Base-by-base conservation (phyloP, 2,888 invertebrate species). In the Eretmocerus hayati region DNA sequence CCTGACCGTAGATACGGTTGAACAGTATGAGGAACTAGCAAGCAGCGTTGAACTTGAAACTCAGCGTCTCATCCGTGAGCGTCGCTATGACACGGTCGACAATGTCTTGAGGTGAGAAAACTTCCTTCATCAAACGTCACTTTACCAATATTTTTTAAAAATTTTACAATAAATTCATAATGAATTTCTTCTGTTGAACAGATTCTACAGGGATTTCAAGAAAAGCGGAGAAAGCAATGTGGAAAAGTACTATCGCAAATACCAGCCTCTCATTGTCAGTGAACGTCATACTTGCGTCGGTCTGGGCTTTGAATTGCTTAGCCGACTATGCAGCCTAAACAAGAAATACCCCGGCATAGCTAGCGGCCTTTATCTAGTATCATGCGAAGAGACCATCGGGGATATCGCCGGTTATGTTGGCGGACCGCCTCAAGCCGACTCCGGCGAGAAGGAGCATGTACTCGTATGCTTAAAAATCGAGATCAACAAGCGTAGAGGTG, bases 201-300 rank as follows among this genome's bases (percentile, higher is more conserved):
- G 85, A 62, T 77, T 78, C 62, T 76, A 75, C 62, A 67, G 72
- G 58, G 71, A 72, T 56, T 76, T 68, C 72, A 80, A 81, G 62
- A 75, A 76, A 53, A 79, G 80, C 42, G 75, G 77, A 42, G 81
- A 83, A 63, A 79, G 78, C 48, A 78, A 78, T 56, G 73, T 90
- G 59, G 79, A 79, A 58, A 80, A 83, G 56, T 85, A 87, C 66
- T 90, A 85, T 72, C 80, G 83, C 59, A 78, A 78, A 65, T 92
- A 91, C 71, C 74, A 81, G 59, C 87, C 91, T 57, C 82, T 84
- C 41, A 86, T 93, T 55, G 83, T 85, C 52, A 74, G 82, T 3
- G 80, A 81, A 61, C 85, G 87, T 70, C 85, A 90, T 72, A 91
- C 91, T 47, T 93, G 93, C 69, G 92, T 93, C 42, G 92, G 92